These are phyloP conservation scores for Myotis brandtii DNA, from an alignment of 2,113 vertebrate species.

Conservation along the genomic window DNA sequence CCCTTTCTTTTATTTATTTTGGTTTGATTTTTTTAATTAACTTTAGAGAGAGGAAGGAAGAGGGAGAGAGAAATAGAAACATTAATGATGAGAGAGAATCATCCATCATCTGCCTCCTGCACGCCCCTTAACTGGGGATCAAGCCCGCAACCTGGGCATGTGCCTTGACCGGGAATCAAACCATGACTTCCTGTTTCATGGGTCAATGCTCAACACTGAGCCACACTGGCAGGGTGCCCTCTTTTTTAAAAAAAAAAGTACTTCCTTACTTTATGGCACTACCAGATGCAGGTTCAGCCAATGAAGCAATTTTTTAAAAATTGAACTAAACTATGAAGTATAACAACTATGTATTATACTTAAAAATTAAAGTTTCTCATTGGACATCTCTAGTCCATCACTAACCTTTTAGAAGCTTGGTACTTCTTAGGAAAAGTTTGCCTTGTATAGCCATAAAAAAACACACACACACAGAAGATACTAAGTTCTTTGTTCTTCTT, in stretches of 20 bases:
- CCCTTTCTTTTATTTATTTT: not conserved
- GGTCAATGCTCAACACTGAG: too few relatives aligned
- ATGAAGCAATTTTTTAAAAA: not conserved
- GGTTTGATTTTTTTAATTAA: too few relatives aligned
- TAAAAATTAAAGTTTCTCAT: slow-evolving; percentile 5
- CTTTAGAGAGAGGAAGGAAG: too few relatives aligned
- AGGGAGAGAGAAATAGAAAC: too few relatives aligned
- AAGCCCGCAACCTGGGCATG: too few relatives aligned
- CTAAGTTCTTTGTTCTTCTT: not conserved
- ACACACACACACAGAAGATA: not conserved
- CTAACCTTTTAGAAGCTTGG: not conserved
- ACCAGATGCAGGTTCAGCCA: not conserved
- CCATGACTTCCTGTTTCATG: too few relatives aligned
- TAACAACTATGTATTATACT: not conserved
- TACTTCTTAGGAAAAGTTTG: not conserved
- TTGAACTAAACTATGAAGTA: not conserved
- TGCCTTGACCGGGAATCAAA: too few relatives aligned
- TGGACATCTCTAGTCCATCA: not conserved
- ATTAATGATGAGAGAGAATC: too few relatives aligned
- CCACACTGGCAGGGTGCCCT: not conserved
- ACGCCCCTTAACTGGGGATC: too few relatives aligned
- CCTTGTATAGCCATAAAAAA: not conserved
- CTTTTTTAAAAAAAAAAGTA: not conserved
- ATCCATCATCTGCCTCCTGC: too few relatives aligned
- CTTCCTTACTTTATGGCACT: not conserved